Evolutionary conservation across 1,140 invertebrate species (phyloP), one percentile per base, ranked within the genome.

Genomic region (Colletes gigas): DNA sequence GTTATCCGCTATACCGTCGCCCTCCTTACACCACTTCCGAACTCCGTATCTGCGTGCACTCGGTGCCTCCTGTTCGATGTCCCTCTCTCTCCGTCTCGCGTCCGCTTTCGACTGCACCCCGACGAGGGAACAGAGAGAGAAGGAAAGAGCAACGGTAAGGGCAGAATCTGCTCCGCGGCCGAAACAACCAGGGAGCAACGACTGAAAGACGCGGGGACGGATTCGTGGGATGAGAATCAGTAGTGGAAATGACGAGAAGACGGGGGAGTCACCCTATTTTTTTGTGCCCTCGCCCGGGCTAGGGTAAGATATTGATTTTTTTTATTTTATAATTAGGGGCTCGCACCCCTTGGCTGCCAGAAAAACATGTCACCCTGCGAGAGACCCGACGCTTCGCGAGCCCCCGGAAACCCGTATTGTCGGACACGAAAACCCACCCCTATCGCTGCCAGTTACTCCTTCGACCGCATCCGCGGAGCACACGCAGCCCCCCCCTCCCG

Each of bases 311-410:
- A 93, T 93, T 93, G 92, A 93, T 93, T 93, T 93, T 92, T 88
- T 93, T 93, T 93, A 93, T 93, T 93, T 93, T 93, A 93, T 93
- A 93, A 93, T 93, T 93, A 93, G 92, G 91, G 92, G 89, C 89
- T 91, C 89, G 88, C 89, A 91, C 91, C 91, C 91, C 91, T 91
- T 85, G 83, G 88, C 88, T 92, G 90, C 87, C 90, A 89, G 88
- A 92, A 92, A 92, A 93, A 93, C 88, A 92, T 91, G 91, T 93
- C 91, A 89, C 89, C 88, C 88, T 71, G 78, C 72, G n/a, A 68
- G 39, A 66, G 41, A 47, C 15, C 47, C 55, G 54, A 14, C 59
- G 50, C 21, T 10, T 12, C 52, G 57, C 30, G 44, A 59, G 67
- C 30, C 7, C 30, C 21, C 30, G 9, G 52, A 41, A 57, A 78